Base-by-base conservation (phyloP, 2,888 invertebrate genomes). In the Tenthredo scrophulariae region DNA sequence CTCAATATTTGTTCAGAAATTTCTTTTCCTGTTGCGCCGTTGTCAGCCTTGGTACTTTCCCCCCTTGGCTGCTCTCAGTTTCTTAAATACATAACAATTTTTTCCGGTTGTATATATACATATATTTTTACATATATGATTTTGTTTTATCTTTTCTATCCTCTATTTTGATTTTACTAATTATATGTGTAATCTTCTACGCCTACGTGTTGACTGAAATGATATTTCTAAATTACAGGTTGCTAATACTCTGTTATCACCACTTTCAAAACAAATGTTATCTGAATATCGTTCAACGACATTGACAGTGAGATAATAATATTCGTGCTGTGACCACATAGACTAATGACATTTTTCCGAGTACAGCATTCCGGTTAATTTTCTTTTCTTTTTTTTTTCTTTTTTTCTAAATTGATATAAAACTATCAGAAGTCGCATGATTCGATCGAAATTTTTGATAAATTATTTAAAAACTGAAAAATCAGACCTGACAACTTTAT, bases 261-360 rank as follows among this genome's bases (percentile, higher is more conserved):
- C 13, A 18, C 6, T 33, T 67, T 33, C 6, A 67, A 77, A 54
- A 77, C 29, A 77, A 77, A 22, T 43, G 43, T 40, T 33, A 67
- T 67, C 67, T 9, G 18, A 33, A 50, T 40, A 22, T 40, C 80
- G 80, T 80, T 80, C 40, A 40, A 37, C 26, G 80, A 62, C 58
- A 40, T 54, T 77, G 50, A 54, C 40, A 62, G 6, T 80, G 80
- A 37, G 26, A 58, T 77, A 74, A 62, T 62, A 22, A 62, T 58
- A 80, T 62, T 62, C 40, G 22, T 40, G 80, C 58, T 62, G 80
- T 40, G 40, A 80, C 80, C 80, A 40, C 58, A 54, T 22, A 80
- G 62, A n/a, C 80, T 40, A 80, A 80, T 58, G 37, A 58, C 9
- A 80, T 37, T 62, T 80, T 80, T 80, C 58, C 62, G 58, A 80